Percentiles rank a stretch among this genome's conserved stretches.
Conservation (phyloP, 2,888 invertebrate species). For the Mythimna lalbum region DNA sequence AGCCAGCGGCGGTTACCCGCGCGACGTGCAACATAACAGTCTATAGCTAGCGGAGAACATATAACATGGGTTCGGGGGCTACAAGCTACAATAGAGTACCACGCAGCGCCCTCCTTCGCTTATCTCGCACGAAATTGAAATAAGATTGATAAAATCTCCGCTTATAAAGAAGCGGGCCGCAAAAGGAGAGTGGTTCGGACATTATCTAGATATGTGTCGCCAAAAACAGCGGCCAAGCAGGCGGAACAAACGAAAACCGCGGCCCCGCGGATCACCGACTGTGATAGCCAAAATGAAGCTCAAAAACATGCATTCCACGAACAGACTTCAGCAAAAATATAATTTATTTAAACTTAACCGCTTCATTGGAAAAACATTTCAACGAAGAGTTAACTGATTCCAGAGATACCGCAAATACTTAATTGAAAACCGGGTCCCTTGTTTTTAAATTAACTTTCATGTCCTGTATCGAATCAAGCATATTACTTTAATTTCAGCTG, state of each 20-base stretch:
- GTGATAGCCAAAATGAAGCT: conserved; percentile 76
- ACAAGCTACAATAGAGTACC: conserved; percentile 60
- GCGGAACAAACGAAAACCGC: conserved; percentile 78
- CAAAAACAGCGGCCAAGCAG: conserved; percentile 79
- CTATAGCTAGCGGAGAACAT: conserved; percentile 48
- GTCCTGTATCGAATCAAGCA: conserved; percentile 12
- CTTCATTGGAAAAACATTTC: conserved; percentile 37
- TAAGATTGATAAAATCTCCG: conserved; percentile 81
- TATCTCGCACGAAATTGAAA: conserved; percentile 83
- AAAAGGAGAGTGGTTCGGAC: conserved; percentile 82
- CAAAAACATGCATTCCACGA: conserved; percentile 44
- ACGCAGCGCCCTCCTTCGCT: conserved; percentile 72
- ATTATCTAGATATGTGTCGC: conserved; percentile 82
- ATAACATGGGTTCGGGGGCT: conserved; percentile 34
- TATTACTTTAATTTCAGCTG: conserved; percentile 20
- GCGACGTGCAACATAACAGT: conserved; percentile 67
- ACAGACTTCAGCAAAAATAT: conserved; percentile 26
- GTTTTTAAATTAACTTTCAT: conserved; percentile 43
- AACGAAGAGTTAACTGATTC: conserved; percentile 31
- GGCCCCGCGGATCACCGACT: conserved; percentile 62
- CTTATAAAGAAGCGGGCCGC: conserved; percentile 76
- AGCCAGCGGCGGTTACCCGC: conserved; percentile 71
- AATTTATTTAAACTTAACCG: conserved; percentile 26
- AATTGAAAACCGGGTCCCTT: conserved; percentile 33
- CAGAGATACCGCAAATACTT: conserved; percentile 39